A percentile compares a stretch with the other conserved stretches of the same genome.
Evolutionary conservation across 2,113 vertebrate species (phyloP).

Genomic region (Balaenoptera acutorostrata): DNA sequence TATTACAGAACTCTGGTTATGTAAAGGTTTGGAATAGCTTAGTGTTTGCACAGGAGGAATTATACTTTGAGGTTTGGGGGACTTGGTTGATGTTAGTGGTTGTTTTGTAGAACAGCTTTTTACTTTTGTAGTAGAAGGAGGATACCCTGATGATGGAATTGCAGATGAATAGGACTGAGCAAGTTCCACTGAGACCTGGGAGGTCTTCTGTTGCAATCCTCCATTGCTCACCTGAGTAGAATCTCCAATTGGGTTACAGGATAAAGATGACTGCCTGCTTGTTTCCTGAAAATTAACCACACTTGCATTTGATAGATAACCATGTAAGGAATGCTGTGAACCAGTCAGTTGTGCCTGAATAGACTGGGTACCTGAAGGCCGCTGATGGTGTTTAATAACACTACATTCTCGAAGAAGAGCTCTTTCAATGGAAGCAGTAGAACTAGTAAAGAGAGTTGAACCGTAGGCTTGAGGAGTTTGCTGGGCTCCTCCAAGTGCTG

Average conservation of each 20-base stretch:
- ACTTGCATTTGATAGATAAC: conserved; percentile 87
- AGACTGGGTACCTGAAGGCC: conserved; percentile 95
- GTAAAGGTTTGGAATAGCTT: conserved; percentile 89
- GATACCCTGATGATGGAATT: conserved; percentile 86
- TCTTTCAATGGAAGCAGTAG: conserved; percentile 93
- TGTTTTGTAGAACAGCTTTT: conserved; percentile 90
- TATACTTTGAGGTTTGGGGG: conserved; percentile 86
- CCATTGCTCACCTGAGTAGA: conserved; percentile 90
- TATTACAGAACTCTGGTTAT: conserved; percentile 93
- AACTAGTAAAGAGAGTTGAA: conserved; percentile 91
- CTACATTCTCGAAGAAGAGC: conserved; percentile 99
- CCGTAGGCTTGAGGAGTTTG: conserved; percentile 89
- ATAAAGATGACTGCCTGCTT: conserved; percentile 86
- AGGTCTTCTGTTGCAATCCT: conserved; percentile 88
- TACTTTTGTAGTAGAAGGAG: conserved; percentile 85
- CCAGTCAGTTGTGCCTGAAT: conserved; percentile 90
- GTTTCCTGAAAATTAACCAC: conserved; percentile 91
- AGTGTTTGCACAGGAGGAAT: conserved; percentile 88
- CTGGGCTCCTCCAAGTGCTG: conserved; percentile 86
- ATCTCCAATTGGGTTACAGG: conserved; percentile 89
- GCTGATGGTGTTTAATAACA: conserved; percentile 99
- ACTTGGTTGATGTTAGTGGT: conserved; percentile 83
- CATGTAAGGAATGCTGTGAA: conserved; percentile 93
- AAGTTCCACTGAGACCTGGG: conserved; percentile 86
- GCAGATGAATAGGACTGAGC: conserved; percentile 88